These are phyloP conservation scores for Gryllus longicercus DNA, from an alignment of 2,888 invertebrate species.

Conservation along the genomic window DNA sequence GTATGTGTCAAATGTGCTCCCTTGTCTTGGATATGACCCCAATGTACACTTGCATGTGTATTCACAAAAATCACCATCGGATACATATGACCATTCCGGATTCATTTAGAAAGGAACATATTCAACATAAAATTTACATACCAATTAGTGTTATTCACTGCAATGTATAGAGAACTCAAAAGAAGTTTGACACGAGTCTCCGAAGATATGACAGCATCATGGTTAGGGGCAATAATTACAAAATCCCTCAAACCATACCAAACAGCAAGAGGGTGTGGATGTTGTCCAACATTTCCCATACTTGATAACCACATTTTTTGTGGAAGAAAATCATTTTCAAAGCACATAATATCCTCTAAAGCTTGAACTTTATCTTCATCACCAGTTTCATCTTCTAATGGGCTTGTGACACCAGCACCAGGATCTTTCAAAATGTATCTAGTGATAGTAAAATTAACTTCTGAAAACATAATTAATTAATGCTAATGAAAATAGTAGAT, in stretches of 20 bases:
- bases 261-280: slow-evolving; percentile 58
- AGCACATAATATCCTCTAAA: slow-evolving; percentile 54
- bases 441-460: slow-evolving; percentile 46
- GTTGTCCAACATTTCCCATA: slow-evolving; percentile 51
- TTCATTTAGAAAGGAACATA: not conserved
- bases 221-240: slow-evolving; percentile 67
- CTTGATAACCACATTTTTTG: slow-evolving; percentile 39
- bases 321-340: slow-evolving; percentile 62
- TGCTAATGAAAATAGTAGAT: too few species aligned
- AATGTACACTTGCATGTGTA: too few species aligned
- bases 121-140: slow-evolving; percentile 42
- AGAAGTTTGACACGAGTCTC: slow-evolving; percentile 73
- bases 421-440: slow-evolving; percentile 43
- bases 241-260: slow-evolving; percentile 84
- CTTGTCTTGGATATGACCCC: too few species aligned
- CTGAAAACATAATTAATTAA: slow-evolving; percentile 39
- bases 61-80: too few species aligned
- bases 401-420: slow-evolving; percentile 38
- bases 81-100: too few species aligned
- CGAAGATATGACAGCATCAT: slow-evolving; percentile 53
- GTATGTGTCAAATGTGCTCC: too few species aligned
- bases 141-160: slow-evolving; percentile 76
- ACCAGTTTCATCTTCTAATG: slow-evolving; percentile 41
- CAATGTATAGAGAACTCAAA: slow-evolving; percentile 77
- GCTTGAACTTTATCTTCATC: slow-evolving; percentile 46